Conservation (phyloP, 2,797 vertebrate genomes). For the Nannoperca obscura region DNA sequence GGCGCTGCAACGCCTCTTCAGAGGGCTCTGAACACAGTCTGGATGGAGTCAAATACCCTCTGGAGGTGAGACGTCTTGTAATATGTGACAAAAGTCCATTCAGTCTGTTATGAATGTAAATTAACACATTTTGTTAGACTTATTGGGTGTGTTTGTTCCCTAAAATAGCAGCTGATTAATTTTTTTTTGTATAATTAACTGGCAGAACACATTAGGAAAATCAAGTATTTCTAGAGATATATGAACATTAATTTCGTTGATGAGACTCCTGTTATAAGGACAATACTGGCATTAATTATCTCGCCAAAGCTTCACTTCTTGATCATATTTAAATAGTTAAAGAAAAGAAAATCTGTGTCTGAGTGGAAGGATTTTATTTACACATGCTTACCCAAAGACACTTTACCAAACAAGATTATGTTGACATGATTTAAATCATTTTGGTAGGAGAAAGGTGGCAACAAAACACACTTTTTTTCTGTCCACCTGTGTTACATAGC, state of each 20-base stretch:
- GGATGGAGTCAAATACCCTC: slow-evolving; percentile 92
- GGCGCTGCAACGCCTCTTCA: slow-evolving; percentile 93
- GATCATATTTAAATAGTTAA: not conserved
- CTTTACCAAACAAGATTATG: not conserved
- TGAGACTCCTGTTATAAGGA: too few relatives aligned
- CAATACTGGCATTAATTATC: not conserved
- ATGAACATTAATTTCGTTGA: too few relatives aligned
- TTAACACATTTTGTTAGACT: not conserved
- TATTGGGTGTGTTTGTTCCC: not conserved
- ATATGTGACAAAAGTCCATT: not conserved
- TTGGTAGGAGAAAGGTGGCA: not conserved
- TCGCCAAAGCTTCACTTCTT: not conserved
- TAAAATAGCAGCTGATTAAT: not conserved
- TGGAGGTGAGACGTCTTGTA: slow-evolving; percentile 88
- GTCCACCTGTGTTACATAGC: not conserved
- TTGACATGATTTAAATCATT: not conserved
- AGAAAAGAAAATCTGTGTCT: not conserved
- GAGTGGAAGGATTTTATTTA: not conserved
- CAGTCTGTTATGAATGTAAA: not conserved
- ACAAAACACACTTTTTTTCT: not conserved
- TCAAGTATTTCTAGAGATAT: not conserved
- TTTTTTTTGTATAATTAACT: too few relatives aligned
- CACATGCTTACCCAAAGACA: not conserved
- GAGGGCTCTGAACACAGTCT: slow-evolving; percentile 97
- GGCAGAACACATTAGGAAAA: too few relatives aligned